Base-by-base conservation (phyloP, 2,888 invertebrate species). In the Chironomus riparius region DNA sequence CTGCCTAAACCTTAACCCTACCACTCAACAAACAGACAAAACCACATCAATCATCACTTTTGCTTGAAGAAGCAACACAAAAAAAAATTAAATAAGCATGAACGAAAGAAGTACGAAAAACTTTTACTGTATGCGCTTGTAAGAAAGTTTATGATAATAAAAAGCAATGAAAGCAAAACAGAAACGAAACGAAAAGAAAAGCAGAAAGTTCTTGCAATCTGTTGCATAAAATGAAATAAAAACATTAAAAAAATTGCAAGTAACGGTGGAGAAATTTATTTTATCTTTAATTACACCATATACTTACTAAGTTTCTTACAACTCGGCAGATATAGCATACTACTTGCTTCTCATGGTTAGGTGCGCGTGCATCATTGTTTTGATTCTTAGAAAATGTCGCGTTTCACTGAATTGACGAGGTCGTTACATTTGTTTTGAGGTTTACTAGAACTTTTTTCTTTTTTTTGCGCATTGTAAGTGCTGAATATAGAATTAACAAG, bases 121-220 rank as follows among this genome's bases (percentile, higher is more conserved):
- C 65, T 65, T 65, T 65, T 65, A 65, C 65, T 24, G 65, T 24
- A 21, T 24, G 38, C 38, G 38, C 38, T 38, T 38, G 24, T 65
- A 24, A 22, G 65, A 65, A 65, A 65, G 65, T 65, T 65, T 65
- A 65, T 24, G 68, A 68, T 68, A 68, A 68, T 68, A 65, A 65
- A 65, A 24, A 24, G 65, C 65, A 71, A 22, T 15, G 70, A 70
- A 70, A 70, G 47, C 71, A 71, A 71, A 47, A 56, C 50, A 65
- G 18, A 65, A 18, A 73, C 2, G 56, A 56, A 56, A 56, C 15
- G 56, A 15, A 15, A 56, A 56, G 56, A 56, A 56, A 56, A 56
- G 21, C 72, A 62, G 72, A 73, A 71, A 73, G 72, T 73, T 73
- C 72, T 73, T 74, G 74, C 74, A 74, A 74, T 74, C 74, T 74